These are phyloP conservation scores for Melikaiella ostensackeni DNA, from an alignment of 2,888 invertebrate genomes.

Conservation along the genomic window DNA sequence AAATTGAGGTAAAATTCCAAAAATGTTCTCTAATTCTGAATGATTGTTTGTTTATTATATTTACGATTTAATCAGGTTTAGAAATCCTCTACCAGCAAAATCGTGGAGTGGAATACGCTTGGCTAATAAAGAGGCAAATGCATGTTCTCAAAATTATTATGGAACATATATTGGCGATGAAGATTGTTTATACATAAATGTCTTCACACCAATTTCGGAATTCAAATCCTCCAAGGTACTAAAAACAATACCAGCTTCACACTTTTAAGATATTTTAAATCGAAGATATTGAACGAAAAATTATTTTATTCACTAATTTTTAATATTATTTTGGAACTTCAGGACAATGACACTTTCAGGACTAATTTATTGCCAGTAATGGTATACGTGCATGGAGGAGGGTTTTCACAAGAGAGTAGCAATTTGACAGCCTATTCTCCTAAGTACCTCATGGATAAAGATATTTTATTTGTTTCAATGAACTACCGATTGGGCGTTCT, in stretches of 20 bases:
- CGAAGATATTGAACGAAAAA: no score
- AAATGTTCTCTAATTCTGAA: neutral
- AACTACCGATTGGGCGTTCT: slow-evolving; percentile 54
- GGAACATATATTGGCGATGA: neutral
- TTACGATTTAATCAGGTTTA: neutral
- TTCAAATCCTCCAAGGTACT: neutral
- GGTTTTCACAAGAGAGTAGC: slow-evolving; percentile 59
- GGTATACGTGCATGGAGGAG: slow-evolving; percentile 69
- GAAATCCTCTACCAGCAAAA: neutral
- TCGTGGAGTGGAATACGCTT: neutral
- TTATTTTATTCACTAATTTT: neutral
- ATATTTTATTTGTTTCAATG: slow-evolving; percentile 57
- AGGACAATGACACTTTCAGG: neutral
- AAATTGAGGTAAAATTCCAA: slow-evolving; percentile 52
- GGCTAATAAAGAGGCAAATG: neutral
- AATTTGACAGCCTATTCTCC: slow-evolving; percentile 60
- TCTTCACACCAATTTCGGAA: neutral
- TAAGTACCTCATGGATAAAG: slow-evolving; percentile 62
- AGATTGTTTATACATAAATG: neutral
- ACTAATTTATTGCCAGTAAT: slow-evolving; percentile 57
- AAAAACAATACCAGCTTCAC: no score
- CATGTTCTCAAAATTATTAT: neutral
- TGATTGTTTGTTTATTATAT: no score
- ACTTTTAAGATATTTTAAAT: neutral
- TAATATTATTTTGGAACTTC: neutral